Conservation (phyloP, 2,113 vertebrate genomes). For the Scophthalmus maximus region DNA sequence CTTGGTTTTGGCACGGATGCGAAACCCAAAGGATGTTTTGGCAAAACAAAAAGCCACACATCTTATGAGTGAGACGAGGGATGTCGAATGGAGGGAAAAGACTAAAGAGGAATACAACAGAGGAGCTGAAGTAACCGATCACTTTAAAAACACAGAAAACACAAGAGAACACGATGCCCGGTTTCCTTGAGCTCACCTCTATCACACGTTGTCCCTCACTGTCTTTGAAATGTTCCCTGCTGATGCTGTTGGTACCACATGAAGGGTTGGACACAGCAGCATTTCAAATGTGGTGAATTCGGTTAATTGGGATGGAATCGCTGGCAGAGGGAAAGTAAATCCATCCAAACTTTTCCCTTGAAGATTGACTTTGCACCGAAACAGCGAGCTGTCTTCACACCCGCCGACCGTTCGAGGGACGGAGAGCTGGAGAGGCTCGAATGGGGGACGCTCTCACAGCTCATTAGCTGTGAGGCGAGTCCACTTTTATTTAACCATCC, state of each 20-base stretch:
- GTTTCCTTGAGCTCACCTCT: constrained; percentile 1
- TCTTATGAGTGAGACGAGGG: constrained; percentile 46
- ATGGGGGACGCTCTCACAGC: not conserved
- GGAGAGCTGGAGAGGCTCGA: not conserved
- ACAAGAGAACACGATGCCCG: not conserved
- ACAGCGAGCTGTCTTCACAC: not conserved
- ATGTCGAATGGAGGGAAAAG: constrained; percentile 19
- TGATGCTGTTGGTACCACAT: not conserved
- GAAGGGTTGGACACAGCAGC: not conserved
- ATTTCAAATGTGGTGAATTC: not conserved
- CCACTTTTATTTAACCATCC: no score
- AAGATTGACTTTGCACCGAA: no score
- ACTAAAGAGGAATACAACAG: constrained; percentile 14
- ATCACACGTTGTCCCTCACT: constrained; percentile 13
- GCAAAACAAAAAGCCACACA: constrained; percentile 62
- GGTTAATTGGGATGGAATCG: not conserved
- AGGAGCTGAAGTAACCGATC: not conserved
- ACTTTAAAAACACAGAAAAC: constrained; percentile 1
- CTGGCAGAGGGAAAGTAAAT: not conserved
- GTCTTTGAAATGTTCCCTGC: constrained; percentile 9
- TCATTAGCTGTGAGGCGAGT: not conserved
- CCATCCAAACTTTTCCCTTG: not conserved
- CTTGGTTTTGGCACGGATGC: constrained; percentile 41
- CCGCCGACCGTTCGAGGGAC: not conserved
- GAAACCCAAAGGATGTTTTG: constrained; percentile 70